Evolutionary conservation across 2,113 vertebrate species (phyloP), one percentile per base, ranked within the genome.

Genomic region (Pluvialis apricaria): DNA sequence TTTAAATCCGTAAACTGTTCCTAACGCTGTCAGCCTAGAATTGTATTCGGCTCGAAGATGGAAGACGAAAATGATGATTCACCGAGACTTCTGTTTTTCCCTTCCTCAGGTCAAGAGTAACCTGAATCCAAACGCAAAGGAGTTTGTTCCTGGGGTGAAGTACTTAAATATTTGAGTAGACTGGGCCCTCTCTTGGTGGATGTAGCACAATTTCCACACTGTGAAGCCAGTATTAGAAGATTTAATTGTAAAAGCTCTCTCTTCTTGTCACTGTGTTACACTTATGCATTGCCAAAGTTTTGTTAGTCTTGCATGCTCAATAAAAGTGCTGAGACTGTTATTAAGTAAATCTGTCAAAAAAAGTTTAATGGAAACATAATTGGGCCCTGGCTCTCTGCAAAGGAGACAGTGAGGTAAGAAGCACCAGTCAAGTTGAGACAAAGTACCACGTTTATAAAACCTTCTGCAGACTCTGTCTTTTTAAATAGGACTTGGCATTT

Each of bases 231-330:
- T 98, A 98, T 98, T 98, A 97, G 98, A 98, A 98, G 98, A 99
- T 98, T 98, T 98, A 98, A 98, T 98, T 98, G 98, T 98, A 98
- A 98, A 98, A 98, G 98, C 98, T 98, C 98, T 98, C 97, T 98
- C 96, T 98, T 98, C 97, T 98, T 97, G 98, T 99, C 98, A 98
- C 98, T 99, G 98, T 98, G 98, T 99, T 98, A 98, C 98, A 98
- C 98, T 98, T 98, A 98, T 97, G 98, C 99, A 98, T 99, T 99
- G 99, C 99, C 99, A 99, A 99, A 99, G 99, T 99, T 99, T 98
- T 98, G 97, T 98, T 99, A 98, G 98, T 98, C 98, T 98, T 98
- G 98, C 98, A 99, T 98, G 98, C 98, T 98, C 98, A 98, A 98
- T 98, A 98, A 98, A 98, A 98, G 98, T 98, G 98, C 98, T 98